These are phyloP conservation scores for Schizopygopsis malacanthus DNA, from an alignment of 2,797 vertebrate species.

Conservation along the genomic window DNA sequence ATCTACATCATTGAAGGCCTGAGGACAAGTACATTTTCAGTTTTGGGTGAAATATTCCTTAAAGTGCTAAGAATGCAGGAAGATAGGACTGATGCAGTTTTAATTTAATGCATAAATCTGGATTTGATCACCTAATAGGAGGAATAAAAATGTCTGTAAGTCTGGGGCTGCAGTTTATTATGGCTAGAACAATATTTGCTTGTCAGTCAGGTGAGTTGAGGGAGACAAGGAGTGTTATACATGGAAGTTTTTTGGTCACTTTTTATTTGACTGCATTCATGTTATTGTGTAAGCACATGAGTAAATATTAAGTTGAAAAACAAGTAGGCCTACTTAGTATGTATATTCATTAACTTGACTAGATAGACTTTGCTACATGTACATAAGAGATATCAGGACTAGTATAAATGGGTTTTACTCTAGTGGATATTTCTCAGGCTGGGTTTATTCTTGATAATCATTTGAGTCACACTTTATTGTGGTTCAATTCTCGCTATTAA, in stretches of 20 bases:
- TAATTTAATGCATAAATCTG: background rate
- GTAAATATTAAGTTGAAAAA: slow-evolving; percentile 22
- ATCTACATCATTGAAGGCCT: background rate
- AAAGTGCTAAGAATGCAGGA: too few relatives aligned
- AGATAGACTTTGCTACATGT: slow-evolving; percentile 5
- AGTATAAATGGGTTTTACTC: background rate
- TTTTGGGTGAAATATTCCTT: background rate
- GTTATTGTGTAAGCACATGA: slow-evolving; percentile 21
- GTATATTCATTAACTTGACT: slow-evolving; percentile 8
- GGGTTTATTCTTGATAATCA: background rate
- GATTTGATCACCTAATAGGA: background rate
- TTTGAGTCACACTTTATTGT: background rate
- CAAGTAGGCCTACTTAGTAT: background rate
- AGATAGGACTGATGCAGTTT: background rate
- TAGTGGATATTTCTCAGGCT: background rate
- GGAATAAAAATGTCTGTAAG: background rate
- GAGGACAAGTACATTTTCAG: background rate
- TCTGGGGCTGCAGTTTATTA: background rate
- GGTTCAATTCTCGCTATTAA: background rate
- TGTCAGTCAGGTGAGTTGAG: background rate
- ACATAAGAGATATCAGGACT: background rate
- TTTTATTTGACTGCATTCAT: slow-evolving; percentile 10
- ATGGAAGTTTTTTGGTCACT: slow-evolving; percentile 8
- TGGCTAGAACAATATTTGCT: slow-evolving; percentile 16
- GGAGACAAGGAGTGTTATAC: background rate